A percentile compares a stretch with the other conserved stretches of the same genome.
phyloP scores from a whole-genome alignment of 2,888 invertebrate species.

The Mechanitis messenoides region DNA sequence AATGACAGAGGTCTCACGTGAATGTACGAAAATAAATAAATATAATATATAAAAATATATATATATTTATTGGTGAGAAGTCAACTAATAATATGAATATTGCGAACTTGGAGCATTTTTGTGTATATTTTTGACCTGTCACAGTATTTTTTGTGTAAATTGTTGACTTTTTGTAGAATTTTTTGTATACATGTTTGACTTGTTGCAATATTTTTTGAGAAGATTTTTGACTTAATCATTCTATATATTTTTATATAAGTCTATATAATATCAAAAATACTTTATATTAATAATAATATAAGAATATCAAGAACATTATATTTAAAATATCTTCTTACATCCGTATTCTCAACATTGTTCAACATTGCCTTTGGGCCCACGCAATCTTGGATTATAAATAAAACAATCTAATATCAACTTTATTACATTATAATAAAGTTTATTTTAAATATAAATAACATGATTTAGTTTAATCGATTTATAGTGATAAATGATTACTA shows the following conservation, averaged over 20 bases:
- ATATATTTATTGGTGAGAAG: too few species aligned
- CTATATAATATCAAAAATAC: too few species aligned
- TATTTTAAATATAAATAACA: neutral
- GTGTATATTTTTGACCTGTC: too few species aligned
- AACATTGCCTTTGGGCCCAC: conserved; percentile 29
- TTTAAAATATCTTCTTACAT: conserved; percentile 22
- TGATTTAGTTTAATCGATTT: conserved; percentile 37
- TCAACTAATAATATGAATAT: too few species aligned
- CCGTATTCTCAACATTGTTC: conserved; percentile 26
- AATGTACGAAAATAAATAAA: conserved; percentile 13
- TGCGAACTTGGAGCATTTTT: too few species aligned
- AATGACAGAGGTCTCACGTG: conserved; percentile 12
- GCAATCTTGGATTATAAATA: conserved; percentile 11
- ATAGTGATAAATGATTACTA: conserved; percentile 35
- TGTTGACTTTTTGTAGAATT: too few species aligned
- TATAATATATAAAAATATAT: neutral
- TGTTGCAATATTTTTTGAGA: too few species aligned
- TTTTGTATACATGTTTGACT: too few species aligned
- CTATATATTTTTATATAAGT: too few species aligned
- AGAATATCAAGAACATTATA: conserved; percentile 7
- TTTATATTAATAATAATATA: conserved; percentile 4
- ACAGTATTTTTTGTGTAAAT: too few species aligned
- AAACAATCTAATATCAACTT: conserved; percentile 14
- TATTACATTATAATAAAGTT: conserved; percentile 7
- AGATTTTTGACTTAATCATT: too few species aligned